phyloP scores from a whole-genome alignment of 2,888 invertebrate genomes.

The Miltochrista miniata region DNA sequence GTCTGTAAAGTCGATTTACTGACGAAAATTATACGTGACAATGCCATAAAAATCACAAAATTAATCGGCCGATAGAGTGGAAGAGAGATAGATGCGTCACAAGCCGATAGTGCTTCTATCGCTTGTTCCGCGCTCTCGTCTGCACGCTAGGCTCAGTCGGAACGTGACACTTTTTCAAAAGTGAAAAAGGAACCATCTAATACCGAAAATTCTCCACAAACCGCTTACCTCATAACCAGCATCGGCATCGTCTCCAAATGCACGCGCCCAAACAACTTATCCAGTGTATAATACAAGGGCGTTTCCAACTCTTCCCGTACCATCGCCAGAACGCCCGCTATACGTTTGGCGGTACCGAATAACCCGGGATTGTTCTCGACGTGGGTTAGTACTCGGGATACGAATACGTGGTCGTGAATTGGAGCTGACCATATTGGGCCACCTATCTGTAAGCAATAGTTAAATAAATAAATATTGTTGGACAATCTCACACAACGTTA shows the following conservation, averaged over 20 bases:
- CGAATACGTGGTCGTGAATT: constrained; percentile 92
- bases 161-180: too few relatives aligned
- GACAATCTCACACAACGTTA: too few relatives aligned
- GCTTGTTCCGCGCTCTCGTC: too few relatives aligned
- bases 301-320: constrained; percentile 93
- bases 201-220: too few relatives aligned
- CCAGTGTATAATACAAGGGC: constrained; percentile 94
- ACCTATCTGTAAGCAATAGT: constrained; percentile 84
- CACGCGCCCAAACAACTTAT: constrained; percentile 89
- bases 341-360: constrained; percentile 88
- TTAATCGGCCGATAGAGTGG: too few relatives aligned
- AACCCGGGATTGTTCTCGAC: constrained; percentile 68
- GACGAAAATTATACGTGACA: too few relatives aligned
- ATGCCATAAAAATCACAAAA: too few relatives aligned
- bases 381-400: constrained; percentile 84
- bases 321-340: constrained; percentile 91
- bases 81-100: too few relatives aligned
- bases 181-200: too few relatives aligned
- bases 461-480: not conserved
- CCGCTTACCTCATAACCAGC: constrained; percentile 85
- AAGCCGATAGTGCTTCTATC: too few relatives aligned
- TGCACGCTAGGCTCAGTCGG: too few relatives aligned
- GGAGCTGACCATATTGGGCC: constrained; percentile 98
- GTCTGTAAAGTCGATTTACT: too few relatives aligned
- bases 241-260: constrained; percentile 89